phyloP scores from a whole-genome alignment of 2,888 invertebrate species.

The Diloba caeruleocephala region DNA sequence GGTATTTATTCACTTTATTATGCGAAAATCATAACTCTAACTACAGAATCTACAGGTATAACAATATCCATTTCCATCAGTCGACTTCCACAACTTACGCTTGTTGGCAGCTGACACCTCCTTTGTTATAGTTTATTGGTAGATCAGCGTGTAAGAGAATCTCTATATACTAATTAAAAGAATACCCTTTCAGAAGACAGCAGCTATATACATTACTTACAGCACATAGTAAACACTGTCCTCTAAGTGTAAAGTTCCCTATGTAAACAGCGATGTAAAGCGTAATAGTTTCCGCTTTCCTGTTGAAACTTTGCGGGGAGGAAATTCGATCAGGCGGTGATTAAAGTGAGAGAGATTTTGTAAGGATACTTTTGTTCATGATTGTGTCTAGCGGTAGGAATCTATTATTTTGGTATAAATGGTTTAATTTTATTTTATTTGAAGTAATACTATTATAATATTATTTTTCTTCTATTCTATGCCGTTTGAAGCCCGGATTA shows the following conservation, averaged over 20 bases:
- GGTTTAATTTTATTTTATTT: not conserved
- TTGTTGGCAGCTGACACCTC: slow-evolving; percentile 5
- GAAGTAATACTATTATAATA: too few species aligned
- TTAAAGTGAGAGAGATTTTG: slow-evolving; percentile 66
- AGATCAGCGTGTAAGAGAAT: slow-evolving; percentile 21
- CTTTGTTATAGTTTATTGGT: slow-evolving; percentile 15
- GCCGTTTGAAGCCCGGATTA: too few species aligned
- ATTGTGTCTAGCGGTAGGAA: slow-evolving; percentile 3
- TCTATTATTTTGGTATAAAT: slow-evolving; percentile 18
- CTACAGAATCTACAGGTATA: not conserved
- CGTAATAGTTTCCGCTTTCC: slow-evolving; percentile 62
- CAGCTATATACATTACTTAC: slow-evolving; percentile 40
- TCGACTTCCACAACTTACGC: not conserved
- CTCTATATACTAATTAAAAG: slow-evolving; percentile 29
- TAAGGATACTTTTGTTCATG: slow-evolving; percentile 42
- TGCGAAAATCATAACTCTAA: too few species aligned
- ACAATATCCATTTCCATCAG: not conserved
- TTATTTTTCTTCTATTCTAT: too few species aligned
- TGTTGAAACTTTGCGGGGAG: slow-evolving; percentile 66
- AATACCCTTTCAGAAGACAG: slow-evolving; percentile 28
- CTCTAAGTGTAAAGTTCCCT: slow-evolving; percentile 56
- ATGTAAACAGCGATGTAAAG: slow-evolving; percentile 62
- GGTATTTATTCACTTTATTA: too few species aligned
- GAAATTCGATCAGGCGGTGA: slow-evolving; percentile 75
- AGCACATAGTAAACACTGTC: slow-evolving; percentile 43